Evolutionary conservation across 2,113 vertebrate genomes (phyloP).

Genomic region (Chaetodon auriga): DNA sequence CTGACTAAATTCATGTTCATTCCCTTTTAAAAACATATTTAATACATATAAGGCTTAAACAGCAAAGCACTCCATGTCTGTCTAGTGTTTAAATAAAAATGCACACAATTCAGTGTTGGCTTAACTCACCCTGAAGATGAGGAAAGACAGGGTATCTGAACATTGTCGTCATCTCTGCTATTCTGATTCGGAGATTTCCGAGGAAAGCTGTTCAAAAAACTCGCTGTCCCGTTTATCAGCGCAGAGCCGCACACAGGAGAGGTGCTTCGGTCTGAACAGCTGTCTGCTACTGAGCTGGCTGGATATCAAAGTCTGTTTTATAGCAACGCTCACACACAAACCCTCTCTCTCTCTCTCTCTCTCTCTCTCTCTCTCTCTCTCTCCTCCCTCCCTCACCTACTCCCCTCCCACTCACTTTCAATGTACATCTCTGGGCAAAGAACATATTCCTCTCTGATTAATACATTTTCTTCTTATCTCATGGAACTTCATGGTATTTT

Average conservation of each 20-base stretch:
- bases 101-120: background rate
- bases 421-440: background rate
- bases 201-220: slow-evolving; percentile 23
- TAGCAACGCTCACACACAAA: slow-evolving; percentile 42
- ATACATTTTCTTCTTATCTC: background rate
- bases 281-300: slow-evolving; percentile 66
- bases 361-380: background rate
- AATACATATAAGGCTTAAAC: background rate
- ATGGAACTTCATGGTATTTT: background rate
- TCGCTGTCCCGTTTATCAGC: slow-evolving; percentile 35
- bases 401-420: slow-evolving; percentile 30
- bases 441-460: background rate
- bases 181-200: slow-evolving; percentile 24
- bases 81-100: background rate
- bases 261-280: slow-evolving; percentile 52
- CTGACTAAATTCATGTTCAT: background rate
- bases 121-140: slow-evolving; percentile 83
- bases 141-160: slow-evolving; percentile 83
- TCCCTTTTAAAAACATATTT: background rate
- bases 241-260: slow-evolving; percentile 31
- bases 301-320: slow-evolving; percentile 71
- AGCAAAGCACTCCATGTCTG: background rate
- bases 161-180: slow-evolving; percentile 78
- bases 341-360: background rate
- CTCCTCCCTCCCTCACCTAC: slow-evolving; percentile 30